Percentiles rank a stretch among this genome's conserved stretches.
Evolutionary conservation across 2,888 invertebrate species (phyloP).

Genomic region (Acleris laterana): DNA sequence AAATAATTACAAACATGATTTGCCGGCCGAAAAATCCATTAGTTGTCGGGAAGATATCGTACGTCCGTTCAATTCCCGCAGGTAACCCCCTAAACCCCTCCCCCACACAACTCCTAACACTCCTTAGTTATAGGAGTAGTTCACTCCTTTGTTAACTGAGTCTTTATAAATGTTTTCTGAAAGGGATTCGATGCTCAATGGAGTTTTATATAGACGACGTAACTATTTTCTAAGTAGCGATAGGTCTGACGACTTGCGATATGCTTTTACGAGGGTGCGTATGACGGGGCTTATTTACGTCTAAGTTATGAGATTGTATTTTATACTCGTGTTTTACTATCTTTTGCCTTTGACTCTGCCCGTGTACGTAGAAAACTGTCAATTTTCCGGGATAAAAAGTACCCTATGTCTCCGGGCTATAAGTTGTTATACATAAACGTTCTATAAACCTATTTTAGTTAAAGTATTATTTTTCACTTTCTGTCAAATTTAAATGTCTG

Average conservation of each 20-base stretch:
- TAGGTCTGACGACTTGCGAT: not conserved
- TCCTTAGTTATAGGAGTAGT: not conserved
- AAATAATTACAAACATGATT: not conserved
- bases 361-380: too few relatives aligned
- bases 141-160: not conserved
- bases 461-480: too few relatives aligned
- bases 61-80: conserved; percentile 40
- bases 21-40: conserved; percentile 29
- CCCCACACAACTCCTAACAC: not conserved
- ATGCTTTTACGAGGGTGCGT: too few relatives aligned
- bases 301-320: too few relatives aligned
- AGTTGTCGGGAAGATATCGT: conserved; percentile 45
- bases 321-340: too few relatives aligned
- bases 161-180: conserved; percentile 5
- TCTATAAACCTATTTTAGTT: too few relatives aligned
- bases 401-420: too few relatives aligned
- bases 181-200: conserved; percentile 3
- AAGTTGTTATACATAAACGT: too few relatives aligned
- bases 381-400: too few relatives aligned
- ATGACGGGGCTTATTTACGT: too few relatives aligned
- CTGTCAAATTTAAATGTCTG: too few relatives aligned
- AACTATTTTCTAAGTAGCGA: not conserved
- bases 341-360: too few relatives aligned
- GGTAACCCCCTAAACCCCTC: conserved; percentile 36
- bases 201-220: not conserved